These are phyloP conservation scores for Xyrichtys novacula DNA, from an alignment of 2,797 vertebrate genomes.

Conservation along the genomic window DNA sequence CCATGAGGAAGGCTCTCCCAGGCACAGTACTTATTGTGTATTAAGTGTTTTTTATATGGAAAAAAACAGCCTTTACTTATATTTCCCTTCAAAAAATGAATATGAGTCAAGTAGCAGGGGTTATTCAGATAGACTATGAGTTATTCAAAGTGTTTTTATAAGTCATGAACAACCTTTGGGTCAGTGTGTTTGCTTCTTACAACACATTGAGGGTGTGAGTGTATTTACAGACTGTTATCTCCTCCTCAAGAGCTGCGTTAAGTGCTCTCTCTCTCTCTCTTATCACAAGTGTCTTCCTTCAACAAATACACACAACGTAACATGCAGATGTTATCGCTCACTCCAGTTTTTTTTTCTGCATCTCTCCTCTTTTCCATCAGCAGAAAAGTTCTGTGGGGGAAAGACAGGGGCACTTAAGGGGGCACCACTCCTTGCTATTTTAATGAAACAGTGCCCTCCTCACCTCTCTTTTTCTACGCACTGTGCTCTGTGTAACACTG, in stretches of 20 bases:
- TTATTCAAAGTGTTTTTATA: constrained; percentile 19
- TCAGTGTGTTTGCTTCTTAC: constrained; percentile 38
- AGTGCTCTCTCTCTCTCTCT: constrained; percentile 34
- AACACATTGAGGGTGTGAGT: constrained; percentile 15
- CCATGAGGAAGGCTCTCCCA: no score
- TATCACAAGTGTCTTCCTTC: constrained; percentile 38
- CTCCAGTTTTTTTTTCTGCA: neutral
- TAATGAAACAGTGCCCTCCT: constrained; percentile 2
- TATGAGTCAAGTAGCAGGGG: no score
- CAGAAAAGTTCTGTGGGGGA: neutral
- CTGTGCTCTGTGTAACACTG: constrained; percentile 34
- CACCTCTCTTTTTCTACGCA: constrained; percentile 4
- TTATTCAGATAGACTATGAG: constrained; percentile 3
- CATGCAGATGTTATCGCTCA: constrained; percentile 30
- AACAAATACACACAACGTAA: constrained; percentile 38
- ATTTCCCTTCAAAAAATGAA: no score
- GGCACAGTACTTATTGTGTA: no score
- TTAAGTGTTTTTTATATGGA: no score
- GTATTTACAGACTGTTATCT: constrained; percentile 55
- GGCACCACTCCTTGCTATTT: constrained; percentile 5
- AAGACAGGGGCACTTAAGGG: constrained; percentile 27
- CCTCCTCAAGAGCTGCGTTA: constrained; percentile 19
- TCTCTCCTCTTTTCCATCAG: neutral
- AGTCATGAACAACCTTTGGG: constrained; percentile 26
- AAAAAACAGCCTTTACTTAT: no score